These are phyloP conservation scores for Acleris laterana DNA, from an alignment of 2,888 invertebrate genomes.

Conservation along the genomic window DNA sequence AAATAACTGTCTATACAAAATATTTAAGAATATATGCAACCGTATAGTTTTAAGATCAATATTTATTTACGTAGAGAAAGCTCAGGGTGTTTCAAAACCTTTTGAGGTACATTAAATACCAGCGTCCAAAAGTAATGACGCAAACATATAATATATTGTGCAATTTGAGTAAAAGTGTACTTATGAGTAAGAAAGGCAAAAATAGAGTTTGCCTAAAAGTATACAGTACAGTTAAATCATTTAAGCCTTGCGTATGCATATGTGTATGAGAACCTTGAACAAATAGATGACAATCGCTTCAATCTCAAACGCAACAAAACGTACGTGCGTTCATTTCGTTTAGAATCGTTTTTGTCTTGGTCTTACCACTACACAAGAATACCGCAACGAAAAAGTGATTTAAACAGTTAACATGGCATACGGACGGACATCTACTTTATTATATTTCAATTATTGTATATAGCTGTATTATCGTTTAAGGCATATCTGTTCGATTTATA, in stretches of 20 bases:
- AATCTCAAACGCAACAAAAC: no score
- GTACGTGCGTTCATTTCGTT: no score
- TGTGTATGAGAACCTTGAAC: no score
- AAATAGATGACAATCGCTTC: no score
- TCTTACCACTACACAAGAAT: no score
- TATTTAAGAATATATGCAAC: no score
- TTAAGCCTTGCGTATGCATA: no score
- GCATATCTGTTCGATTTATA: conserved; percentile 1
- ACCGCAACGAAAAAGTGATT: no score
- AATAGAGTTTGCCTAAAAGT: neutral
- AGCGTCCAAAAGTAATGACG: neutral
- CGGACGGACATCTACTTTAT: neutral
- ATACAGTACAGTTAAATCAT: neutral
- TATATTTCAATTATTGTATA: neutral
- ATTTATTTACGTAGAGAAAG: neutral
- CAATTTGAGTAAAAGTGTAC: neutral
- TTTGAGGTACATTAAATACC: neutral
- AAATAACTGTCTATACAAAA: no score
- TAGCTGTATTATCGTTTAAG: neutral
- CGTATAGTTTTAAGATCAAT: no score
- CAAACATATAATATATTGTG: neutral
- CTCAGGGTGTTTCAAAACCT: neutral
- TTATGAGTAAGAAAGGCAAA: neutral
- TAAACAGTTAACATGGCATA: neutral
- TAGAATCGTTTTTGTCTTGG: no score